phyloP scores from a whole-genome alignment of 1,140 invertebrate species.

The Cyclina sinensis region DNA sequence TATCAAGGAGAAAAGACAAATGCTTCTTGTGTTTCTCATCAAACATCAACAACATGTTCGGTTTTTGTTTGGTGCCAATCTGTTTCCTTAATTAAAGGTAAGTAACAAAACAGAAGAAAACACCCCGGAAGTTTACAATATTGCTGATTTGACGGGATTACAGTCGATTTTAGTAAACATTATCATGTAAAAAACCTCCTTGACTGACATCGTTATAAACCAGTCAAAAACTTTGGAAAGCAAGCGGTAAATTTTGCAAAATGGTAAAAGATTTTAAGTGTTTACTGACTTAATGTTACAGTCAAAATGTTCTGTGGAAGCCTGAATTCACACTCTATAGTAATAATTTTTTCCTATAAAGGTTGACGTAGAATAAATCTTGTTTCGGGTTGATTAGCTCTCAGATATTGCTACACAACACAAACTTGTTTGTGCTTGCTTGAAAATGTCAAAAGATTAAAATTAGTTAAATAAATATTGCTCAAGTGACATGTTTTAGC shows the following conservation, averaged over 20 bases:
- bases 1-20: constrained; percentile 61
- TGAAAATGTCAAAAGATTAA: neutral
- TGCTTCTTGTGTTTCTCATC: constrained; percentile 67
- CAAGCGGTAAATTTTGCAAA: neutral
- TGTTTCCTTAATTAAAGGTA: too few species aligned
- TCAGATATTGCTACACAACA: too few species aligned
- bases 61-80: too few species aligned
- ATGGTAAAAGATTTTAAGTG: neutral
- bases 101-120: too few species aligned
- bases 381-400: too few species aligned
- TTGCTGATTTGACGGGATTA: neutral
- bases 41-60: constrained; percentile 67
- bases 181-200: neutral
- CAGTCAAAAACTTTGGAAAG: neutral
- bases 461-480: neutral
- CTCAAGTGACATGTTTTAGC: constrained; percentile 6
- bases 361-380: too few species aligned
- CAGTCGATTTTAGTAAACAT: neutral
- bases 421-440: constrained; percentile 41
- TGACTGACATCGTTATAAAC: neutral
- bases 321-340: too few species aligned
- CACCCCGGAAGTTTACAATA: constrained; percentile 57
- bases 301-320: too few species aligned
- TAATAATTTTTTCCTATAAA: too few species aligned
- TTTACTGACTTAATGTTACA: too few species aligned